Percentiles rank a stretch among this genome's conserved stretches.
Evolutionary conservation across 2,113 vertebrate genomes (phyloP).

Genomic region (Siniperca chuatsi): DNA sequence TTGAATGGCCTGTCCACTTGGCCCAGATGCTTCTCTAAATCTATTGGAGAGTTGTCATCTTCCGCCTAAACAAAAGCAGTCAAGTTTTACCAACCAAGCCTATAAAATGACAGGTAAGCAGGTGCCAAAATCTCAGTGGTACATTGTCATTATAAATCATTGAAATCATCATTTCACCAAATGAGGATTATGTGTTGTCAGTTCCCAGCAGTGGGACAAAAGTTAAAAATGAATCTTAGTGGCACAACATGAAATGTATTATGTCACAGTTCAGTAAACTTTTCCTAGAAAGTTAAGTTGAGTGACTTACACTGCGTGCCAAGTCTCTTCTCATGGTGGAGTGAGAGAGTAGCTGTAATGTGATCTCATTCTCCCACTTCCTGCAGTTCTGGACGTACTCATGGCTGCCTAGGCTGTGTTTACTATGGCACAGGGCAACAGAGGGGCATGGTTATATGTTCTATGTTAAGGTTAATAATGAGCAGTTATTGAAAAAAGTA

Average conservation of each 20-base stretch:
- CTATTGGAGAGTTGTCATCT: conserved; percentile 88
- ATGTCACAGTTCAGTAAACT: neutral
- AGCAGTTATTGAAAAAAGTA: neutral
- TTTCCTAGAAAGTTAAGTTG: neutral
- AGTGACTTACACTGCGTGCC: conserved; percentile 90
- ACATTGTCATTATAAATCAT: neutral
- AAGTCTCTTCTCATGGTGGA: conserved; percentile 89
- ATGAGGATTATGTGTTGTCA: neutral
- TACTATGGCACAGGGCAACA: conserved; percentile 81
- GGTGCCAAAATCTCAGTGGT: neutral
- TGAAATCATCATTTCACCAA: neutral
- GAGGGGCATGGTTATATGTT: neutral
- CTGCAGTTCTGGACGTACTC: conserved; percentile 97
- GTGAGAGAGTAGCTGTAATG: conserved; percentile 91
- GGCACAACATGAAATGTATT: neutral
- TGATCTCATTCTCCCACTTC: conserved; percentile 97
- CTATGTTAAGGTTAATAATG: neutral
- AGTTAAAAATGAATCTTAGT: neutral
- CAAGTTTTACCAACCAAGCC: neutral
- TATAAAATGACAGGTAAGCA: neutral
- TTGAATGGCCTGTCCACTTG: conserved; percentile 93
- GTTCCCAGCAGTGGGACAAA: conserved; percentile 3
- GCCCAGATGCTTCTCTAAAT: conserved; percentile 89
- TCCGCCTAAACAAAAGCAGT: conserved; percentile 83
- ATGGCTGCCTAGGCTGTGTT: conserved; percentile 96